Conservation (phyloP, 2,113 vertebrate genomes). For the Gavia stellata region DNA sequence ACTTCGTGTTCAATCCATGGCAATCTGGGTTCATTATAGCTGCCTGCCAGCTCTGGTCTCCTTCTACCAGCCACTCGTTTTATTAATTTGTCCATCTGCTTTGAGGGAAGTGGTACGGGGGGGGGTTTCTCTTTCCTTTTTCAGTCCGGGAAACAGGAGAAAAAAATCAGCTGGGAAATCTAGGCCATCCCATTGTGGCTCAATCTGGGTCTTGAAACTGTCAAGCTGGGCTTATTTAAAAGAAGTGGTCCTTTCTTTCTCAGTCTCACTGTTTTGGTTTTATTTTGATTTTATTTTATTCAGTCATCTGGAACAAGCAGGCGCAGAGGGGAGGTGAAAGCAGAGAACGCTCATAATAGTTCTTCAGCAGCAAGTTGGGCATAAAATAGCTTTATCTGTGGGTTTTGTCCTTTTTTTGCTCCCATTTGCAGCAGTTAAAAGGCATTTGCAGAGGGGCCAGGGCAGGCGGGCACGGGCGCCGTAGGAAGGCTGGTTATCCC, state of each 20-base stretch:
- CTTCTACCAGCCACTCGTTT: background rate
- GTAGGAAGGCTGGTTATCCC: background rate
- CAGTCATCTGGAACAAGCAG: conserved; percentile 35
- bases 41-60: background rate
- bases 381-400: conserved; percentile 7
- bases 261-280: background rate
- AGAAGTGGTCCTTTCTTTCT: background rate
- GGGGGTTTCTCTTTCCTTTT: background rate
- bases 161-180: background rate
- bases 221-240: background rate
- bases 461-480: accelerated
- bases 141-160: background rate
- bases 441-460: accelerated
- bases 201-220: background rate
- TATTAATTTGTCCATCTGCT: background rate
- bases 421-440: background rate
- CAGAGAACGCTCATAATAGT: background rate
- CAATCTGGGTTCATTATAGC: background rate
- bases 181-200: conserved; percentile 32
- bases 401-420: background rate
- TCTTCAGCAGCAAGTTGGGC: background rate
- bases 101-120: background rate
- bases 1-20: accelerated
- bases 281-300: conserved; percentile 8
- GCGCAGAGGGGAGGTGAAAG: background rate